Percentiles rank a stretch among this genome's conserved stretches.
Evolutionary conservation across 2,797 vertebrate species (phyloP).

Genomic region (Ctenochaetus hawaiiensis): DNA sequence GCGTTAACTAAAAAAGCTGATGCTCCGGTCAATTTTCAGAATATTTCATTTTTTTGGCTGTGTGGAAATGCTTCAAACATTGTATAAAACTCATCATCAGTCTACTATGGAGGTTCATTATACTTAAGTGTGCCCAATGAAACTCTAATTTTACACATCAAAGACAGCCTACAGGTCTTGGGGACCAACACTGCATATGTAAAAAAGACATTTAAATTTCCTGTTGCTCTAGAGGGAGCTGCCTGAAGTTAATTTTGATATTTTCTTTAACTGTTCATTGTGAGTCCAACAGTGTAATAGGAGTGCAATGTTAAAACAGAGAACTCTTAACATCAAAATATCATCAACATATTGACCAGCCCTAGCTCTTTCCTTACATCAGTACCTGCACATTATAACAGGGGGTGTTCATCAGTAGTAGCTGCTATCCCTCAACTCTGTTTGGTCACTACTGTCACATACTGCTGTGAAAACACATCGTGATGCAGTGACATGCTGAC

Average conservation of each 20-base stretch:
- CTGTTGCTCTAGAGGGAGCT: not conserved
- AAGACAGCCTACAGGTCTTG: not conserved
- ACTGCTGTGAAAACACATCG: slow-evolving; percentile 6
- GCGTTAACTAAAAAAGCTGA: not conserved
- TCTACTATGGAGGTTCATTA: not conserved
- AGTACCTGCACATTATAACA: slow-evolving; percentile 15
- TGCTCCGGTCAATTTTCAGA: not conserved
- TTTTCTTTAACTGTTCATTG: not conserved
- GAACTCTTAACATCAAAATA: not conserved
- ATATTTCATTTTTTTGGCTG: not conserved
- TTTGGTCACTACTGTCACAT: slow-evolving; percentile 12
- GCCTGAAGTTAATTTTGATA: too few species aligned
- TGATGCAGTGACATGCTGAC: not conserved
- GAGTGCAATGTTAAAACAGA: not conserved
- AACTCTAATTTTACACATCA: not conserved
- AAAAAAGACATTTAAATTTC: not conserved
- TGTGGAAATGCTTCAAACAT: not conserved
- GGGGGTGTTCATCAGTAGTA: slow-evolving; percentile 4
- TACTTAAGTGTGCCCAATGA: not conserved
- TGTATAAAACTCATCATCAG: not conserved
- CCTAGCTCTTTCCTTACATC: not conserved
- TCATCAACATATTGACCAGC: too few species aligned
- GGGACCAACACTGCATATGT: not conserved
- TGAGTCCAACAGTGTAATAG: not conserved
- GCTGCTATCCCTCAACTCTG: slow-evolving; percentile 9